phyloP scores from a whole-genome alignment of 2,888 invertebrate genomes.

The Spilarctia lutea region DNA sequence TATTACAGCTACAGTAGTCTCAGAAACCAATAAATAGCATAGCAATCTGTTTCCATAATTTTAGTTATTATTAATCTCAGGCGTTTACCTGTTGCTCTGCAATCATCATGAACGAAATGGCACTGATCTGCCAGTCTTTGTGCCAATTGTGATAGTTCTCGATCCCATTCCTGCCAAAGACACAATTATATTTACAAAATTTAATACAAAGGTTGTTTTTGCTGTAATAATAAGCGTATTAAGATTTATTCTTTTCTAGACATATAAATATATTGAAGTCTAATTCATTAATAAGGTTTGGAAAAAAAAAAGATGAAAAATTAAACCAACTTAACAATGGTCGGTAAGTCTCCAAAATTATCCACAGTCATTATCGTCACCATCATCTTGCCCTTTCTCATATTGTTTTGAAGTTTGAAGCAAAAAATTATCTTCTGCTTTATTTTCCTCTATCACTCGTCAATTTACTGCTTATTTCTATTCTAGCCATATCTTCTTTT shows the following conservation, averaged over 20 bases:
- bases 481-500: too few species aligned
- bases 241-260: not conserved
- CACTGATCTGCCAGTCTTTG: conserved; percentile 80
- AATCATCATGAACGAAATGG: conserved; percentile 77
- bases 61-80: not conserved
- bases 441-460: not conserved
- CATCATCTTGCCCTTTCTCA: not conserved
- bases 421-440: too few species aligned
- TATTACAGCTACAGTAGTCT: not conserved
- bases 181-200: not conserved
- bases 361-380: not conserved
- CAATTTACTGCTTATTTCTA: too few species aligned
- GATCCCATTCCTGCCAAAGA: conserved; percentile 73
- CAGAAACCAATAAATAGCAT: not conserved
- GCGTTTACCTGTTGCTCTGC: conserved; percentile 74
- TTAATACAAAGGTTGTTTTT: not conserved
- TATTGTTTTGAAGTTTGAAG: too few species aligned
- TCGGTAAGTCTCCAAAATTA: not conserved
- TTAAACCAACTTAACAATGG: too few species aligned
- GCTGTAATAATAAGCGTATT: not conserved
- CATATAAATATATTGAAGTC: not conserved
- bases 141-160: conserved; percentile 73
- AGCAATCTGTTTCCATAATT: not conserved
- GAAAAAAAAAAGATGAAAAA: too few species aligned
- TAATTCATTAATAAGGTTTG: not conserved